Base-by-base conservation (phyloP, 2,113 vertebrate species). In the Megatriorchis doriae region DNA sequence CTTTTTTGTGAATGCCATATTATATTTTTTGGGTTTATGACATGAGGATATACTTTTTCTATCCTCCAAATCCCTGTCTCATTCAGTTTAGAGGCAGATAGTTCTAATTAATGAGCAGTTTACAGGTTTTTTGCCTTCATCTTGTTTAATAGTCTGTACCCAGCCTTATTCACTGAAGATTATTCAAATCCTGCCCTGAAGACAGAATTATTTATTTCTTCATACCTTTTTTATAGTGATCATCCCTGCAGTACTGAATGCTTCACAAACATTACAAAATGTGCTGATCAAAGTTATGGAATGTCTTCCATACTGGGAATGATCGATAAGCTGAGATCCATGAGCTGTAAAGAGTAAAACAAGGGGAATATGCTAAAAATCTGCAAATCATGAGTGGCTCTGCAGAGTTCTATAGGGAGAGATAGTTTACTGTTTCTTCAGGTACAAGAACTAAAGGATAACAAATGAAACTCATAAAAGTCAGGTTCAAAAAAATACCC, bases 181-280 rank as follows among this genome's bases (percentile, higher is more conserved):
- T 86, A 86, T 86, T 88, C 63, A 88, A 94, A 95, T 88, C 59
- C 36, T 88, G 50, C 67, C 67, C 53, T 70, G 25, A 95, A 86
- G 79, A 86, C 27, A 86, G 58, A 90, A 82, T 92, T 95, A 59
- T 90, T 93, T 90, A 65, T 93, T 94, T 95, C 31, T 88, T 79
- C 22, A 31, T 36, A n/a, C 17, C 1, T 47, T 80, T 66, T 61
- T 59, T 2, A 18, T 36, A 52, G 16, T 6, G 13, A 86, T 88
- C 82, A 65, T 77, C 34, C 18, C 36, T 88, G 53, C 34, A 73
- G 43, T 86, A 65, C 36, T 65, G 75, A 83, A 26, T 66, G 48
- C 16, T 73, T 92, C 21, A 65, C 52, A 94, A 88, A 88, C 22
- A 90, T 90, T 86, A 68, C 29, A 90, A 86, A 90, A 90, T 26